Base-by-base conservation (phyloP, 35 echinoderm and acorn worm genomes). In the Apostichopus japonicus region DNA sequence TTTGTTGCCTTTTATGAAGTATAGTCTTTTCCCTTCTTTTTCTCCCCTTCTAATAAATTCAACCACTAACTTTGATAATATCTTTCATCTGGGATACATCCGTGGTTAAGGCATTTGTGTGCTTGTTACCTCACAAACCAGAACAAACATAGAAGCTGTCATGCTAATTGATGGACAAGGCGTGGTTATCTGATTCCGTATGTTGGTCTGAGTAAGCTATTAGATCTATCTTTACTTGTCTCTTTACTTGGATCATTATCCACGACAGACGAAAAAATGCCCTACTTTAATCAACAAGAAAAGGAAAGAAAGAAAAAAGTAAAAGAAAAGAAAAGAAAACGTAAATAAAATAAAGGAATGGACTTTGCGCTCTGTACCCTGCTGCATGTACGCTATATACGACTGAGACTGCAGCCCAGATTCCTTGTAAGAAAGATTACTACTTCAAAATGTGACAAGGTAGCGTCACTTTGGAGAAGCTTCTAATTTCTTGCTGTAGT, bases 121-220 rank as follows among this genome's bases (percentile, higher is more conserved):
- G 79, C 79, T 53, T 53, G 79, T 82, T 82, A 82, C 79, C 79
- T 54, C 79, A 82, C 54, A 82, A 65, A 82, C 79, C 79, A 82
- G 44, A 56, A 82, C 54, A 82, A 82, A 82, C 54, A 82, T 82
- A 82, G 17, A 27, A 82, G 53, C 79, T 82, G 79, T 82, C 79
- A 82, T 16, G 17, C 8, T 82, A 82, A 82, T 82, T 82, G 79
- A 82, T 82, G n/a, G 79, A 82, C 79, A 82, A 8, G 79, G 19
- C 23, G 10, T 53, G 5, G 33, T 82, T 82, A 82, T 82, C 79
- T 51, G 79, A 15, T 52, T 54, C 19, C 44, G 24, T 53, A 16
- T 82, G 27, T 53, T 33, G 33, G 79, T 19, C 79, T 82, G 79
- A 82, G 79, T 82, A 44, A 82, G 79, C 79, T 82, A 82, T 82